Evolutionary conservation across 2,113 vertebrate genomes (phyloP).

Genomic region (Chlorodrepanis virens): DNA sequence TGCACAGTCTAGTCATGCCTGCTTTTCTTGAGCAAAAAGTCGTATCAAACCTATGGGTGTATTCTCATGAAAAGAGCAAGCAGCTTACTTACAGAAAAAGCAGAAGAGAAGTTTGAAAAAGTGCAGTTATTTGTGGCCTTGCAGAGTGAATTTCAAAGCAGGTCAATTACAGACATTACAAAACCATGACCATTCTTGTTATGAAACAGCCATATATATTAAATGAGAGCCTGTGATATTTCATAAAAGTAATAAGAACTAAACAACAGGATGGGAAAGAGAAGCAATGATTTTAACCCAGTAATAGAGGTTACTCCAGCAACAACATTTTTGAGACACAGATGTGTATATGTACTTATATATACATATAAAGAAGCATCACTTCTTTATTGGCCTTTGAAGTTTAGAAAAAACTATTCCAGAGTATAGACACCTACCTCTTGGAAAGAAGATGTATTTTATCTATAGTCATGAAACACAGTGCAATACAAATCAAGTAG

Average conservation of each 20-base stretch:
- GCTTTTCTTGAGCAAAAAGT: not conserved
- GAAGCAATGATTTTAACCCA: not conserved
- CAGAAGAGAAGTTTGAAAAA: not conserved
- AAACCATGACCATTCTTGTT: not conserved
- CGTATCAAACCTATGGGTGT: rapidly evolving
- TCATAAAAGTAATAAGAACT: not conserved
- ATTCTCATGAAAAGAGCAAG: not conserved
- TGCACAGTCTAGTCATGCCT: not conserved
- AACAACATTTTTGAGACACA: not conserved
- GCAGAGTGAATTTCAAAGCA: not conserved
- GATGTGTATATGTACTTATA: no score
- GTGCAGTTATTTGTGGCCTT: not conserved
- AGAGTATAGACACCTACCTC: not conserved
- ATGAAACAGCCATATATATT: not conserved
- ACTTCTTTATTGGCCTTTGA: not conserved
- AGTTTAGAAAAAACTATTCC: not conserved
- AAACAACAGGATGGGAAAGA: not conserved
- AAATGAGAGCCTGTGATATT: not conserved
- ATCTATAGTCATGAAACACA: not conserved
- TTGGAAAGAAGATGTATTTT: not conserved
- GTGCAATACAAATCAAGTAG: not conserved
- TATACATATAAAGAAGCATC: not conserved
- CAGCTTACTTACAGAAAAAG: not conserved
- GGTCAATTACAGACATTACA: not conserved
- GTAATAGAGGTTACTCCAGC: not conserved